phyloP scores from a whole-genome alignment of 1,140 invertebrate species.

The Drosophila nigromelanica region DNA sequence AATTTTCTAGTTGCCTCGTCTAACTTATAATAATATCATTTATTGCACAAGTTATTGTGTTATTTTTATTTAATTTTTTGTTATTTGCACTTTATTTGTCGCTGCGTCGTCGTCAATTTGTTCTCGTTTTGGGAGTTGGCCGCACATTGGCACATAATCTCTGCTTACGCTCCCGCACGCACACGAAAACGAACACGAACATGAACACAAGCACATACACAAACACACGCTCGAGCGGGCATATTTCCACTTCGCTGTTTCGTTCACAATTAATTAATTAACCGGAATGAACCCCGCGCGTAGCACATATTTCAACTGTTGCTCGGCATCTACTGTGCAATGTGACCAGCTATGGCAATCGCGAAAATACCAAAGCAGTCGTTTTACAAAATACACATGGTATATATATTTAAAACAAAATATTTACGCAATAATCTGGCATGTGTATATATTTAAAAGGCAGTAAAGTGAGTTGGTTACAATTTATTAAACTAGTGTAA shows the following conservation, averaged over 20 bases:
- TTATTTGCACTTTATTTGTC: conserved; percentile 38
- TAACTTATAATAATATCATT: conserved; percentile 22
- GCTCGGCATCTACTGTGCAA: conserved; percentile 30
- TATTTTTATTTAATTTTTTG: conserved; percentile 12
- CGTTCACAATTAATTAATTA: conserved; percentile 58
- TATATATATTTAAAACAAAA: neutral
- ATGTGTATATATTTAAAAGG: neutral
- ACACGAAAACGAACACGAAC: conserved; percentile 29
- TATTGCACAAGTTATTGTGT: conserved; percentile 37
- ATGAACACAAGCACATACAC: conserved; percentile 28
- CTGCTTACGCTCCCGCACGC: conserved; percentile 52
- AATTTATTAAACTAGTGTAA: neutral
- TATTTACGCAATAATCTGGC: neutral
- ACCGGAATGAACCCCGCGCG: conserved; percentile 43
- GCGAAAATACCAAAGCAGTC: neutral
- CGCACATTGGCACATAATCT: conserved; percentile 51
- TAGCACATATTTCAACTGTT: conserved; percentile 40
- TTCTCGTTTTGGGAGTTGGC: conserved; percentile 79
- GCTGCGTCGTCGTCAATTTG: conserved; percentile 46
- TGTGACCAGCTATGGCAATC: conserved; percentile 23
- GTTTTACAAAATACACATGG: conserved; percentile 1
- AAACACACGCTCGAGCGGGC: conserved; percentile 32
- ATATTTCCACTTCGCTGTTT: conserved; percentile 46
- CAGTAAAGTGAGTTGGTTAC: neutral
- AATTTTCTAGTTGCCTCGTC: conserved; percentile 29